Base-by-base conservation (phyloP, 2,113 vertebrate genomes). In the Oreochromis niloticus region DNA sequence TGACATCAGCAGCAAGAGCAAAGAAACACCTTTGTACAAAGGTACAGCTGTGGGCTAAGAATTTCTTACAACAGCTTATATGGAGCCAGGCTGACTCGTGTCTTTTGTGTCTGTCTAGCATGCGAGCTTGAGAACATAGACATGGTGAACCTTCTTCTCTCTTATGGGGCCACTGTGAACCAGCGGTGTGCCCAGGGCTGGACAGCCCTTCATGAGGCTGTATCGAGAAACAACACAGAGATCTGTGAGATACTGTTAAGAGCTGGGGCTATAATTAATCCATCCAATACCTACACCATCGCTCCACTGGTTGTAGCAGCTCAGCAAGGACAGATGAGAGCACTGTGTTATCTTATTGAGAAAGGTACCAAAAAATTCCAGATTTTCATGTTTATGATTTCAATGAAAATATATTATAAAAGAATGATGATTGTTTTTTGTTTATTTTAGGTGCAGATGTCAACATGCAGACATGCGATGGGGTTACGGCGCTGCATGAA, bases 21-120 rank as follows among this genome's bases (percentile, higher is more conserved):
- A 98, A 92, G 98, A 99, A 91, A 99, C 98, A 0, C 98, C 98
- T 0, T 97, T 99, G 66, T 99, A 99, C 94, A 98, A 98, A 98
- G 99, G 99, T 97, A 86, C 19, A 61, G 43, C 85, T 75, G 32
- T 87, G 63, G 89, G 83, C 87, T 86, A 16, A 84, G 2, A 17
- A 6, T 34, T 57, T 24, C 59, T 75, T 24, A 7, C 9, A 59
- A 32, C n/a, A 59, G 13, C 19, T 11, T 0, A 5, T 22, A 80
- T 30, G 5, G 1, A 30, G 56, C 39, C 17, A 43, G 39, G 17
- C 39, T 82, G 24, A 82, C 39, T 30, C 11, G 5, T 59, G 17
- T 63, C 27, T 50, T 56, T 3, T 87, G n/a, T 89, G 75, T 82
- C 43, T 50, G 14, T 83, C 30, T 88, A 99, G 99, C 98, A 46